A percentile compares a stretch with the other conserved stretches of the same genome.
phyloP scores from a whole-genome alignment of 2,797 vertebrate species.

The Poecilia velifera region DNA sequence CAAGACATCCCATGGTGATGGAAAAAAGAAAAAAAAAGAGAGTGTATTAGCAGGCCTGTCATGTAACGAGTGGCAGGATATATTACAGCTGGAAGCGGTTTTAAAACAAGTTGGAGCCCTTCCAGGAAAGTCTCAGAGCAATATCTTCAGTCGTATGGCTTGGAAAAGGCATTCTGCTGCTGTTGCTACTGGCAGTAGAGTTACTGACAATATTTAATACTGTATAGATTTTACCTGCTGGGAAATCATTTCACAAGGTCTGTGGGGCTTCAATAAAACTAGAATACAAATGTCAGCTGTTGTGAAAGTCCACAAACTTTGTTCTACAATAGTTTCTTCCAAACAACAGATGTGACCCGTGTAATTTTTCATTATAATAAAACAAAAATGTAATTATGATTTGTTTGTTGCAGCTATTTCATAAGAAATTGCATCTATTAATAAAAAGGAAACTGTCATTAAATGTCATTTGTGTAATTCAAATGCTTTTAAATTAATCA shows the following conservation, averaged over 20 bases:
- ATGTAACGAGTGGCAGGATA: slow-evolving; percentile 51
- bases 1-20: slow-evolving; percentile 23
- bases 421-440: neutral
- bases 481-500: neutral
- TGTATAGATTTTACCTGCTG: slow-evolving; percentile 52
- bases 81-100: slow-evolving; percentile 60
- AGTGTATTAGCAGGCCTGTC: slow-evolving; percentile 48
- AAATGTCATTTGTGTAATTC: neutral
- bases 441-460: neutral
- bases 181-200: slow-evolving; percentile 13
- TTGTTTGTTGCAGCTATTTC: neutral
- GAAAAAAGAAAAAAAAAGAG: neutral
- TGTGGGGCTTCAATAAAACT: slow-evolving; percentile 26
- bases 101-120: slow-evolving; percentile 56
- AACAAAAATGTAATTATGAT: neutral
- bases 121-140: slow-evolving; percentile 68
- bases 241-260: slow-evolving; percentile 58
- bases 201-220: slow-evolving; percentile 54
- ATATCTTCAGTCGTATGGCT: slow-evolving; percentile 61
- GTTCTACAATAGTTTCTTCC: slow-evolving; percentile 7
- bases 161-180: slow-evolving; percentile 31
- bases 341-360: neutral
- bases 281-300: slow-evolving; percentile 25
- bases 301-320: slow-evolving; percentile 31
- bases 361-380: neutral